Evolutionary conservation across 2,888 invertebrate genomes (phyloP).

Genomic region (Achlya flavicornis): DNA sequence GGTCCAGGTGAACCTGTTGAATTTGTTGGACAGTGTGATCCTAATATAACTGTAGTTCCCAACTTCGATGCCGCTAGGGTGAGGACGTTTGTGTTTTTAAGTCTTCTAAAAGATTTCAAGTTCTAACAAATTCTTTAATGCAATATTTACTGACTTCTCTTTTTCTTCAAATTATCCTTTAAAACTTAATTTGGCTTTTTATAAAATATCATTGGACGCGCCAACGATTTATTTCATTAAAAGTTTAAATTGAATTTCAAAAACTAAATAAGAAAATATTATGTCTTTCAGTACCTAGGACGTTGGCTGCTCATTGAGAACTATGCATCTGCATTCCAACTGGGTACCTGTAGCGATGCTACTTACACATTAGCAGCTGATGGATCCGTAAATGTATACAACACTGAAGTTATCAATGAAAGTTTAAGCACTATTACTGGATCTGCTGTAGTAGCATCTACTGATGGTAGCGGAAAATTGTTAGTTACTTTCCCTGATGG

Average conservation of each 20-base stretch:
- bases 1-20: slow-evolving; percentile 55
- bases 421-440: slow-evolving; percentile 75
- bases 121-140: no score
- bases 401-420: slow-evolving; percentile 61
- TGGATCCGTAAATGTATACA: slow-evolving; percentile 39
- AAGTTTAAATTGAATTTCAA: no score
- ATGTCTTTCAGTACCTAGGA: slow-evolving; percentile 19
- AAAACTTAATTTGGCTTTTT: neutral
- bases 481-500: slow-evolving; percentile 69
- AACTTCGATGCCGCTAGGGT: slow-evolving; percentile 45
- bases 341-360: slow-evolving; percentile 30
- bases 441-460: slow-evolving; percentile 59
- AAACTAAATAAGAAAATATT: no score
- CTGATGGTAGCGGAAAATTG: slow-evolving; percentile 76
- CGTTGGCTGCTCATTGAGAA: slow-evolving; percentile 24
- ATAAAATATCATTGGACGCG: no score
- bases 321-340: slow-evolving; percentile 29
- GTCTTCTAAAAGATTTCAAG: no score
- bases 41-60: slow-evolving; percentile 56
- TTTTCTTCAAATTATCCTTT: neutral
- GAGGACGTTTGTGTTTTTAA: slow-evolving; percentile 23
- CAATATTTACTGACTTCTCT: no score
- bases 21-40: slow-evolving; percentile 64
- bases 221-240: no score
- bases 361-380: slow-evolving; percentile 23